Evolutionary conservation across 2,797 vertebrate species (phyloP), one percentile per base, ranked within the genome.

Genomic region (Myripristis jacobus): DNA sequence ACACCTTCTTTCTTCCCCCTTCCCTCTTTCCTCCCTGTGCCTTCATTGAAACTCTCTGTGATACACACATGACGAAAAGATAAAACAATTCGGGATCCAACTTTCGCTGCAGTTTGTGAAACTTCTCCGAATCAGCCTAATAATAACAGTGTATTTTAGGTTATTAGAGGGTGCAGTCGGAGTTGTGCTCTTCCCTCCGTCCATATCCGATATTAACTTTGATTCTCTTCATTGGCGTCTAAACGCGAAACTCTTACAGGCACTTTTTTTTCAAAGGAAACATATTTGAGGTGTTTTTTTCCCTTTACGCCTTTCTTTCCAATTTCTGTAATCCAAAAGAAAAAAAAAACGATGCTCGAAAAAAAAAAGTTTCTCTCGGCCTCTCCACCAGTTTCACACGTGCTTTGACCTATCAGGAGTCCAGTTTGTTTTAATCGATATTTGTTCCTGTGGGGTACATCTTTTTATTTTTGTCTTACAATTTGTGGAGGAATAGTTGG

Each of bases 21-120:
- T 3, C 36, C 31, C 24, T 50, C 25, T 15, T 11, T 50, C 7
- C 22, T 21, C 11, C 75, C 56, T 77, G 79, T 66, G 66, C 66
- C 76, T 62, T 75, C 77, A 77, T 66, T 79, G 65, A 85, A 85
- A 79, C 77, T 84, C 48, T 81, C 48, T 43, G 48, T 53, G 53
- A 64, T 3, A 31, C 74, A 52, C 80, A 56, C 43, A 44, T 15
- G 29, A 68, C 36, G 13, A 24, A 53, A 27, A 21, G 27, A 27
- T 36, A 22, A 24, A 58, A 21, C 34, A 57, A 57, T 34, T 21
- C 24, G 34, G n/a, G 50, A 46, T 73, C n/a, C 21, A 60, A 51
- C 47, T 51, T 19, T 52, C 47, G 53, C 60, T 51, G 50, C 68
- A 70, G 78, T 80, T 74, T 71, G 63, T 75, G 38, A 78, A 85